phyloP scores from a whole-genome alignment of 1,140 invertebrate genomes.

The Aphis craccivora region DNA sequence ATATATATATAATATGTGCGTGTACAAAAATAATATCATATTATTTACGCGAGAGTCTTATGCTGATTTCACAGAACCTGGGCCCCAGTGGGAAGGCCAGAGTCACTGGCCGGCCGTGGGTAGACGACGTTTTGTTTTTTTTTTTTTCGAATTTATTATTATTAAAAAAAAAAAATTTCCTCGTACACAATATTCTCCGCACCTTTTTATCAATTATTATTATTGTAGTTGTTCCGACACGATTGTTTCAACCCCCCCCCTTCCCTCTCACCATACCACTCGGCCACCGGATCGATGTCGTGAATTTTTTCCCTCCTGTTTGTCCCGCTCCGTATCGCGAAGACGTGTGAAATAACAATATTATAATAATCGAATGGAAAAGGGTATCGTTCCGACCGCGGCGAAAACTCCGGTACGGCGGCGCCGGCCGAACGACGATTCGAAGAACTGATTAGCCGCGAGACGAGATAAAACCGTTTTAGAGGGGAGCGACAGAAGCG shows the following conservation, averaged over 20 bases:
- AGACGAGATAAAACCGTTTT: conserved; percentile 35
- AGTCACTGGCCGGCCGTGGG: not conserved
- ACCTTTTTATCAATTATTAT: conserved; percentile 23
- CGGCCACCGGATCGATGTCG: not conserved
- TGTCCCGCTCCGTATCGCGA: not conserved
- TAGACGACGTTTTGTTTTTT: not conserved
- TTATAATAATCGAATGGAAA: not conserved
- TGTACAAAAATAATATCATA: not conserved
- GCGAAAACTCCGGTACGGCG: not conserved
- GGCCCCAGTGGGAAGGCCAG: not conserved
- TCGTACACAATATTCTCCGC: not conserved
- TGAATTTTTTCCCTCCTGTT: not conserved
- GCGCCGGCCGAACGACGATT: not conserved
- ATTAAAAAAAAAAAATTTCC: too few species aligned
- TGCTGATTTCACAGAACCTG: conserved; percentile 6
- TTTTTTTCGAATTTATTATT: not conserved
- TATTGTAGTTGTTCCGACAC: not conserved
- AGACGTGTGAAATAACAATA: conserved; percentile 7
- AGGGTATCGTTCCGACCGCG: not conserved
- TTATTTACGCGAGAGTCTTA: not conserved
- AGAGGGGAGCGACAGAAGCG: not conserved
- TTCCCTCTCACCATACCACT: too few species aligned
- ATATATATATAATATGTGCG: too few species aligned
- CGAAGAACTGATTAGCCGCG: not conserved
- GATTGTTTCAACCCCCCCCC: not conserved